Percentiles rank a stretch among this genome's conserved stretches.
Evolutionary conservation across 1,140 invertebrate species (phyloP).

Genomic region (Pachyrhynchus sulphureomaculatus): DNA sequence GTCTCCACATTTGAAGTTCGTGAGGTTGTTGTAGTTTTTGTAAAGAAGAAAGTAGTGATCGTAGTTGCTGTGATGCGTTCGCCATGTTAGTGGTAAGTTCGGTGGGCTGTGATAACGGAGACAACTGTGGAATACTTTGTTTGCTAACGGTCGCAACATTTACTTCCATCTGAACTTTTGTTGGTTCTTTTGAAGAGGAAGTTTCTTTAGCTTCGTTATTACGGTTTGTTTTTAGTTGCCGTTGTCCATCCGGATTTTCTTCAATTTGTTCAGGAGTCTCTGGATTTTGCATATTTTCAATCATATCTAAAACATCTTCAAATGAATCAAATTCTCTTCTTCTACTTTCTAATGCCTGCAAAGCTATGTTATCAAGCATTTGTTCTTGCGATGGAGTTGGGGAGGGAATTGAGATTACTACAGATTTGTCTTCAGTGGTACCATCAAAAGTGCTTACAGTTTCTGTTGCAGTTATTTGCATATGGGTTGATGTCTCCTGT

Average conservation of each 20-base stretch:
- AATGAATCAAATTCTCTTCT: constrained; percentile 62
- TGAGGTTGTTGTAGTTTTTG: constrained; percentile 51
- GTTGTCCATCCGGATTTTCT: constrained; percentile 26
- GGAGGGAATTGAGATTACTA: constrained; percentile 62
- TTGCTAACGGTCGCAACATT: constrained; percentile 44
- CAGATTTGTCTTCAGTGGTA: constrained; percentile 57
- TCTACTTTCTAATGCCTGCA: constrained; percentile 56
- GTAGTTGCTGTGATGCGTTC: constrained; percentile 67
- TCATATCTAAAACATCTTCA: constrained; percentile 68
- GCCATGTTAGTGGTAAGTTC: constrained; percentile 70
- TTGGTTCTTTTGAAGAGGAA: constrained; percentile 13
- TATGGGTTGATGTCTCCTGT: constrained; percentile 36
- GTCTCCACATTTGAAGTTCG: constrained; percentile 42
- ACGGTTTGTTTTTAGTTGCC: constrained; percentile 5
- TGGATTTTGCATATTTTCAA: constrained; percentile 63
- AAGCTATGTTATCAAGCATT: constrained; percentile 61
- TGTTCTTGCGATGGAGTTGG: constrained; percentile 62
- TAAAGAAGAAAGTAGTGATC: constrained; percentile 63
- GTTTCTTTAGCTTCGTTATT: not conserved
- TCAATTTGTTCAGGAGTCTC: constrained; percentile 34
- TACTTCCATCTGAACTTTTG: constrained; percentile 27
- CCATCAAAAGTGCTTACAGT: constrained; percentile 38
- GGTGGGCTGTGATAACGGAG: constrained; percentile 68
- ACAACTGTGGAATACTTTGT: constrained; percentile 63
- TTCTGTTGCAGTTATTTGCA: constrained; percentile 40